Evolutionary conservation across 2,888 invertebrate genomes (phyloP).

Genomic region (Ptycholaimellus sp.): DNA sequence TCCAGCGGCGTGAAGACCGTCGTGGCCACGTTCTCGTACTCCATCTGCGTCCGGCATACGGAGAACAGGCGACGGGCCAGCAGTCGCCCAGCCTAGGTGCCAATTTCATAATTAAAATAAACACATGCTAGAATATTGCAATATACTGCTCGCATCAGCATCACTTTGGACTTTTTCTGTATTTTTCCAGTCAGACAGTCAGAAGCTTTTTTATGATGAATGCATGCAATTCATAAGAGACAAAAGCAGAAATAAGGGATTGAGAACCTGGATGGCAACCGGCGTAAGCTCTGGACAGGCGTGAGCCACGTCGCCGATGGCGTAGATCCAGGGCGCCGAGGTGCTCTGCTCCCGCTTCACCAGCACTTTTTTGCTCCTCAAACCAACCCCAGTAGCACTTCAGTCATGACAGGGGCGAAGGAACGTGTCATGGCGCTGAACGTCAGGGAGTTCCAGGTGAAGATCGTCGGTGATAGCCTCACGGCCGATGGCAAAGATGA

Average conservation of each 20-base stretch:
- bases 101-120: no score
- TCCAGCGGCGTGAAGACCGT: constrained; percentile 86
- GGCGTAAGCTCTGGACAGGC: constrained; percentile 69
- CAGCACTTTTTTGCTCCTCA: constrained; percentile 26
- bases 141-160: no score
- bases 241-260: constrained; percentile 66
- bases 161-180: no score
- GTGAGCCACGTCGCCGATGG: constrained; percentile 58
- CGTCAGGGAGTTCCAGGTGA: constrained; percentile 45
- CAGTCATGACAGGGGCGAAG: not conserved
- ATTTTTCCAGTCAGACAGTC: no score
- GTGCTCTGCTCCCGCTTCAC: constrained; percentile 42
- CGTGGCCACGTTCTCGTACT: constrained; percentile 51
- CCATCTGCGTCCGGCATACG: constrained; percentile 16
- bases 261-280: constrained; percentile 66
- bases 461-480: constrained; percentile 34
- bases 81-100: constrained; percentile 67
- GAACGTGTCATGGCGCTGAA: constrained; percentile 29
- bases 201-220: no score
- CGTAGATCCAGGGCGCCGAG: constrained; percentile 53
- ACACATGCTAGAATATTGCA: no score
- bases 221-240: no score
- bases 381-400: constrained; percentile 7
- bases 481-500: constrained; percentile 37
- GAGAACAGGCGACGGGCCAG: constrained; percentile 40